Percentiles rank a stretch among this genome's conserved stretches.
Evolutionary conservation across 2,888 invertebrate species (phyloP).

Genomic region (Scaptomyza tumidula): DNA sequence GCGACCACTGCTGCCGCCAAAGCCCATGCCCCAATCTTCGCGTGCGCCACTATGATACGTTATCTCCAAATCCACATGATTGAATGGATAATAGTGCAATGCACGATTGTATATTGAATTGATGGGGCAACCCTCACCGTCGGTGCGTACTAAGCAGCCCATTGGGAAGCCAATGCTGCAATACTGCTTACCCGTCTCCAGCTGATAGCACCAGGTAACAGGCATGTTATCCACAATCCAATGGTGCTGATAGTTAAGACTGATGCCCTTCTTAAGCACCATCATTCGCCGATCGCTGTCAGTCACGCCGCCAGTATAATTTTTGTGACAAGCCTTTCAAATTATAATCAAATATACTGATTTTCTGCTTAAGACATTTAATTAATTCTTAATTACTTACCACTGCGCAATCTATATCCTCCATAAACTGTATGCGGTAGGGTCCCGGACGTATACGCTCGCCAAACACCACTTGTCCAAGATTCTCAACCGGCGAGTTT

Average conservation of each 20-base stretch:
- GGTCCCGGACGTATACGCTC: slow-evolving; percentile 98
- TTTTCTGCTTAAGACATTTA: background rate
- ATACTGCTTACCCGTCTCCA: slow-evolving; percentile 90
- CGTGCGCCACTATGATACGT: slow-evolving; percentile 95
- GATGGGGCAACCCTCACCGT: slow-evolving; percentile 86
- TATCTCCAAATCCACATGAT: slow-evolving; percentile 97
- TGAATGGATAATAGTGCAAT: slow-evolving; percentile 96
- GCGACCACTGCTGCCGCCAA: slow-evolving; percentile 92
- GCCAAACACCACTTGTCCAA: slow-evolving; percentile 99
- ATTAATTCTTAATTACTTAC: slow-evolving; percentile 72
- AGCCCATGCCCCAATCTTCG: slow-evolving; percentile 94
- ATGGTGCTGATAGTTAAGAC: slow-evolving; percentile 98
- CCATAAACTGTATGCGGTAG: slow-evolving; percentile 94
- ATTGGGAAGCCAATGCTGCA: slow-evolving; percentile 99
- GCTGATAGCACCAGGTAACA: slow-evolving; percentile 96
- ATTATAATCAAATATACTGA: background rate
- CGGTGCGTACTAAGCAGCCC: slow-evolving; percentile 93
- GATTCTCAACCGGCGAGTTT: slow-evolving; percentile 97
- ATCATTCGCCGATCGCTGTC: slow-evolving; percentile 90
- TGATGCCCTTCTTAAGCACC: slow-evolving; percentile 95
- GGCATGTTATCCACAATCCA: slow-evolving; percentile 99
- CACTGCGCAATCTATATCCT: slow-evolving; percentile 87
- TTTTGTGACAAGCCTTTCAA: slow-evolving; percentile 87
- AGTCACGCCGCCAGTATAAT: slow-evolving; percentile 88
- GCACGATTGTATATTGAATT: slow-evolving; percentile 87